Evolutionary conservation across 2,888 invertebrate species (phyloP).

Genomic region (Drosophila subsilvestris): DNA sequence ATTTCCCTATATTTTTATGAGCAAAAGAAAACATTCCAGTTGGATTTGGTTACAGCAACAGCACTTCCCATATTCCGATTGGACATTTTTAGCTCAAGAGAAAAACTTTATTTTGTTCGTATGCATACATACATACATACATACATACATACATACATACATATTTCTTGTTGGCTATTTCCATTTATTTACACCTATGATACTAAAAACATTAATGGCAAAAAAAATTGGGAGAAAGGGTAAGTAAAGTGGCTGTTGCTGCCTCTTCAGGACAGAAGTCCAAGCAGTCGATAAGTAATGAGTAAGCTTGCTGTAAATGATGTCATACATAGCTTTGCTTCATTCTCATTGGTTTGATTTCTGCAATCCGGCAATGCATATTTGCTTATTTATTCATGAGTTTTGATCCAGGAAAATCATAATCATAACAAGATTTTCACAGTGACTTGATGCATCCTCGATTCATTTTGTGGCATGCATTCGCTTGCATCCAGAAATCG

Average conservation of each 20-base stretch:
- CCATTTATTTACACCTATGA: neutral
- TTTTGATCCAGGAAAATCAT: too few species aligned
- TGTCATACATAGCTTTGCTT: too few species aligned
- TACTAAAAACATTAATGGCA: neutral
- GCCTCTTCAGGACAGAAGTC: neutral
- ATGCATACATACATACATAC: too few species aligned
- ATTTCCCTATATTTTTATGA: too few species aligned
- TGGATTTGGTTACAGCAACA: neutral
- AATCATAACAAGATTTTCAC: neutral
- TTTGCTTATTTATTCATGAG: neutral
- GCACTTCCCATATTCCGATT: neutral
- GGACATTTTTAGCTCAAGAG: neutral
- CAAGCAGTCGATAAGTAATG: neutral
- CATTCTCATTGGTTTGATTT: too few species aligned
- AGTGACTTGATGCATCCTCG: neutral
- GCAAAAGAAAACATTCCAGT: too few species aligned
- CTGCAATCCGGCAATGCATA: neutral
- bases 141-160: too few species aligned
- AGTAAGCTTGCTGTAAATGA: neutral
- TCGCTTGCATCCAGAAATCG: too few species aligned
- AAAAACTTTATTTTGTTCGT: neutral
- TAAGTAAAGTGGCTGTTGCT: neutral
- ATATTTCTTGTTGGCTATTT: neutral
- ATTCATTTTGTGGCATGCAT: too few species aligned
- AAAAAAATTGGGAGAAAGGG: neutral